phyloP scores from a whole-genome alignment of 2,797 vertebrate genomes.

The Micropoecilia bifurca region DNA sequence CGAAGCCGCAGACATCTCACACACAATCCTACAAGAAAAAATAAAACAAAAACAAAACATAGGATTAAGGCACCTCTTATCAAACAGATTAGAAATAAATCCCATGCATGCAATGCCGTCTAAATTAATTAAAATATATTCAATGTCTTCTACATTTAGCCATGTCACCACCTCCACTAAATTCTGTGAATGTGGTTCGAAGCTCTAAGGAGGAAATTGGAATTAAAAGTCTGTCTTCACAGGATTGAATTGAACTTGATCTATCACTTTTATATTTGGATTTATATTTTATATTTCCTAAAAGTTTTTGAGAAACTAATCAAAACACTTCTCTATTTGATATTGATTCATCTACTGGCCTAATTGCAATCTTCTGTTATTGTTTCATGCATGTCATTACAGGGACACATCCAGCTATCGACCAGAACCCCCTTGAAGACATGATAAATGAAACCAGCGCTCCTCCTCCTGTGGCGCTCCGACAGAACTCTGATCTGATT shows the following conservation, averaged over 20 bases:
- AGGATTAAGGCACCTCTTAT: background rate
- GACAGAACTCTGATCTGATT: constrained; percentile 3
- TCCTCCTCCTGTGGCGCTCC: constrained; percentile 25
- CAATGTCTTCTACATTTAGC: background rate
- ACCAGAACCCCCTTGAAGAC: constrained; percentile 28
- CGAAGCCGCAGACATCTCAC: constrained; percentile 91
- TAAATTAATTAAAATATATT: background rate
- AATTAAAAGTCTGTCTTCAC: background rate
- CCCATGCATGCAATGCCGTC: background rate
- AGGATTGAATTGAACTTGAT: background rate
- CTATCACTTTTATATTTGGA: constrained; percentile 22
- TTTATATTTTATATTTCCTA: constrained; percentile 8
- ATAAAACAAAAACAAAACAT: constrained; percentile 21
- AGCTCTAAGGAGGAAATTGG: background rate
- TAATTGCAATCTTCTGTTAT: constrained; percentile 55
- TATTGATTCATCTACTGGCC: constrained; percentile 52
- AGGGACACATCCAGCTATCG: constrained; percentile 51
- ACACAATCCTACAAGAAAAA: constrained; percentile 89
- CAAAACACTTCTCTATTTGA: constrained; percentile 40
- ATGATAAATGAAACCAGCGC: constrained; percentile 28
- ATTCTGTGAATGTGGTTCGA: background rate
- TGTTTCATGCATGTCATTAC: constrained; percentile 65
- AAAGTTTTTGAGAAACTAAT: constrained; percentile 52
- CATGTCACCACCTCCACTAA: background rate
- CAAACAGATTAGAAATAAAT: background rate